Evolutionary conservation across 2,888 invertebrate genomes (phyloP), one percentile per base, ranked within the genome.

Genomic region (Podotricha telesiphe): DNA sequence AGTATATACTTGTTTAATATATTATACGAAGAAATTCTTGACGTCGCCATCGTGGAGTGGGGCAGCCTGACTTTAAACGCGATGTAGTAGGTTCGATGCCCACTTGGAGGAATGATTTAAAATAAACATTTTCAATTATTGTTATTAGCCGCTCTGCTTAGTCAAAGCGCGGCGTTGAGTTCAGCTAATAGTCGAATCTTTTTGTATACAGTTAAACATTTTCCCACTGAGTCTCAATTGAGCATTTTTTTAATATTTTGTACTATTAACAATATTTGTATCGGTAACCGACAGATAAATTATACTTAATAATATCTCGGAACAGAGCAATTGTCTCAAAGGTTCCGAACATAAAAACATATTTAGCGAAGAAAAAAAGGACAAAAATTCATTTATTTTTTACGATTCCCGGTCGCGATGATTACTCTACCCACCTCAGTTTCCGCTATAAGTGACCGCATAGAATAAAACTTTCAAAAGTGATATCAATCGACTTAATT

Each of bases 321-420:
- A 77, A 72, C 70, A 78, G 67, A 68, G 70, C 79, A 77, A 82
- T 83, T 79, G 80, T 80, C 78, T 79, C 78, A 72, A 78, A 80
- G 80, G 79, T 80, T 86, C 86, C 86, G 86, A 86, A 85, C 77
- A 88, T 86, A 89, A 88, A 87, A 89, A 88, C 82, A 80, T 82
- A 87, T 87, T 87, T 84, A 80, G 80, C 67, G 58, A 68, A 64
- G 66, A 17, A 73, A 78, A 84, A 83, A 86, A 84, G 73, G 71
- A 76, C 69, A 75, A 80, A 84, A 84, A 82, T 84, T 86, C 84
- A 88, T 90, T 89, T 89, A 86, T 88, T 90, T 89, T 86, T 90
- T 88, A 87, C 83, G 79, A 86, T 84, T 86, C 85, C 80, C 80
- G 83, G 85, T 81, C 80, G 80, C 80, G 78, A 82, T 83, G 85